These are phyloP conservation scores for Cremastinae sp. DNA, from an alignment of 2,888 invertebrate species.

Conservation along the genomic window DNA sequence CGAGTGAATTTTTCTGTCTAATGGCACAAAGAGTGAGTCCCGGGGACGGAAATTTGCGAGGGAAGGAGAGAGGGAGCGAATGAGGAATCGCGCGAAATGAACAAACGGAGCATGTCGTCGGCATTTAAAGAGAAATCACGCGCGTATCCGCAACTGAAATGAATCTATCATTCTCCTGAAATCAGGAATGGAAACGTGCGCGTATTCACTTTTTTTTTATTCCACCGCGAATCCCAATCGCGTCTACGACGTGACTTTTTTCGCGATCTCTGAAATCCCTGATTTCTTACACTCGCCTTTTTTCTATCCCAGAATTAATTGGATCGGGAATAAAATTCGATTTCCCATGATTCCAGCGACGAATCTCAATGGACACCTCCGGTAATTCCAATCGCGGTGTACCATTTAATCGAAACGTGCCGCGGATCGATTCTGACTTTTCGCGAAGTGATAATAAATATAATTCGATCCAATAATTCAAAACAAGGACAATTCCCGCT, in stretches of 20 bases:
- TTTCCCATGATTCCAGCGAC: constrained; percentile 69
- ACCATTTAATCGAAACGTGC: constrained; percentile 5
- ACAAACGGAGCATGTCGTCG: constrained; percentile 60
- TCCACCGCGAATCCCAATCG: neutral
- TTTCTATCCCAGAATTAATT: constrained; percentile 72
- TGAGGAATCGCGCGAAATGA: constrained; percentile 54
- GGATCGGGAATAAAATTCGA: constrained; percentile 78
- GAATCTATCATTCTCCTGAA: constrained; percentile 46
- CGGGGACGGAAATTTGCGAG: neutral
- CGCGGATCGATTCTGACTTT: neutral
- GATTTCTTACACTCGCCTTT: neutral
- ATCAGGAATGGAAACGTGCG: constrained; percentile 25
- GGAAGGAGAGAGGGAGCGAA: constrained; percentile 16
- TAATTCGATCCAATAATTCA: neutral
- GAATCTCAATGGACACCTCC: constrained; percentile 68
- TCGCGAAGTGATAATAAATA: neutral
- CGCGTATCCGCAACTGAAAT: constrained; percentile 57
- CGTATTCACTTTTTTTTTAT: constrained; percentile 33
- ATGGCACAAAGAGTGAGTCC: constrained; percentile 1
- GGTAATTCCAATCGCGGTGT: constrained; percentile 69
- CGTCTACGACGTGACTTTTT: neutral
- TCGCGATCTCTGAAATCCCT: constrained; percentile 7
- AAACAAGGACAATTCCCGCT: neutral
- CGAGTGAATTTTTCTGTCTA: constrained; percentile 45
- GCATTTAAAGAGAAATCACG: constrained; percentile 65